Base-by-base conservation (phyloP, 2,113 vertebrate genomes). In the Macquaria australasica region DNA sequence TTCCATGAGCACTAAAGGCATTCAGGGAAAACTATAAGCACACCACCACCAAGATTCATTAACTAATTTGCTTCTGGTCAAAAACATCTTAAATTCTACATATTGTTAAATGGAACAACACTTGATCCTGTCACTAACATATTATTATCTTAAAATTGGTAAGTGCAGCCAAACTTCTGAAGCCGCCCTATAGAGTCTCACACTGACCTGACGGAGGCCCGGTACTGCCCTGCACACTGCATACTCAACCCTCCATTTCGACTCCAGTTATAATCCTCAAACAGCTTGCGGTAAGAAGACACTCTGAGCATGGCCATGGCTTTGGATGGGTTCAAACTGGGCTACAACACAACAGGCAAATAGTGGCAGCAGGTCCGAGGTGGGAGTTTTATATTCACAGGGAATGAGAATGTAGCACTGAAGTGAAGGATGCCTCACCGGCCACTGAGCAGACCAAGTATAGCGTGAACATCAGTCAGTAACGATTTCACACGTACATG, bases 241-340 rank as follows among this genome's bases (percentile, higher is more conserved):
- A 0, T 16, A 12, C 85, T 80, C 63, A 66, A 34, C 15, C 75
- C 86, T 90, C 86, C 78, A 23, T 60, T 74, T 23, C 45, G 37
- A 51, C 80, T 87, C 94, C 92, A 93, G 60, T 15, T 55, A 31
- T 89, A 37, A 3, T 95, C 93, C 76, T 95, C 94, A 70, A 95
- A 96, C 82, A 95, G 79, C 70, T 82, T 94, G 62, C 95, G 95
- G 80, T 96, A 96, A 1, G 96, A 96, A 8, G 96, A 96, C 79
- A 95, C 95, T 83, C 95, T 86, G 88, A 96, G 88, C 93, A 95
- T 86, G 83, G 94, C 93, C 95, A 93, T 92, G 18, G 58, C 58
- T 78, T 37, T 11, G 4, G 69, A 84, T 21, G 12, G 64, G 15
- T 53, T 50, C 58, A 62, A 55, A 66, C 64, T 66, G 67, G 39